phyloP scores from a whole-genome alignment of 53 echinoderm and acorn worm genomes.

The Echinometra lucunter region DNA sequence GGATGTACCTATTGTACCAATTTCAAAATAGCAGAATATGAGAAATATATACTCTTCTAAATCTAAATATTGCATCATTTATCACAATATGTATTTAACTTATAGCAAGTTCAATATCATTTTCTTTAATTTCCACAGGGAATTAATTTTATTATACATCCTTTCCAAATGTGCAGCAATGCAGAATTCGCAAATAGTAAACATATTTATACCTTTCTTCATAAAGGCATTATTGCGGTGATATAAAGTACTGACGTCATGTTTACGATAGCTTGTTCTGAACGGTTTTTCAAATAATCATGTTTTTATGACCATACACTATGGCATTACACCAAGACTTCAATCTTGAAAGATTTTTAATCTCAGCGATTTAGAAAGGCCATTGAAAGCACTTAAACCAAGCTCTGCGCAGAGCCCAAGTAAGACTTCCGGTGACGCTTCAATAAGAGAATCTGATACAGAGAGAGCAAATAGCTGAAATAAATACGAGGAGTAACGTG shows the following conservation, averaged over 20 bases:
- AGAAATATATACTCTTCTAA: neutral
- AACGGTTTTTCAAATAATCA: neutral
- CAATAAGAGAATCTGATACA: slow-evolving; percentile 54
- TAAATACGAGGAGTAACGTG: slow-evolving; percentile 38
- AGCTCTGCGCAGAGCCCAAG: neutral
- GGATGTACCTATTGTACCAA: neutral
- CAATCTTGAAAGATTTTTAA: neutral
- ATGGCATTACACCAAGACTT: neutral
- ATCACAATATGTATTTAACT: neutral
- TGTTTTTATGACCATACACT: neutral
- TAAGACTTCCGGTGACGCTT: slow-evolving; percentile 17
- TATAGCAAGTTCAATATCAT: neutral
- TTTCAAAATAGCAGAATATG: neutral
- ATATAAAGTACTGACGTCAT: neutral
- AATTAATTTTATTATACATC: neutral
- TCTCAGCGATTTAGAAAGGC: neutral
- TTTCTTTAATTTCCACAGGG: neutral
- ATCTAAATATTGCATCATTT: neutral
- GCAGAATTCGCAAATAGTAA: neutral
- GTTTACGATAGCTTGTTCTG: neutral
- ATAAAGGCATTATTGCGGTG: neutral
- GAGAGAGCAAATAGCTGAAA: slow-evolving; percentile 62
- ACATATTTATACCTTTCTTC: neutral
- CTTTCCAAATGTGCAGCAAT: neutral
- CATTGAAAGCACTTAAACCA: slow-evolving; percentile 23